A percentile compares a stretch with the other conserved stretches of the same genome.
phyloP scores from a whole-genome alignment of 2,113 vertebrate species.

The Ivindomyrus marchei region DNA sequence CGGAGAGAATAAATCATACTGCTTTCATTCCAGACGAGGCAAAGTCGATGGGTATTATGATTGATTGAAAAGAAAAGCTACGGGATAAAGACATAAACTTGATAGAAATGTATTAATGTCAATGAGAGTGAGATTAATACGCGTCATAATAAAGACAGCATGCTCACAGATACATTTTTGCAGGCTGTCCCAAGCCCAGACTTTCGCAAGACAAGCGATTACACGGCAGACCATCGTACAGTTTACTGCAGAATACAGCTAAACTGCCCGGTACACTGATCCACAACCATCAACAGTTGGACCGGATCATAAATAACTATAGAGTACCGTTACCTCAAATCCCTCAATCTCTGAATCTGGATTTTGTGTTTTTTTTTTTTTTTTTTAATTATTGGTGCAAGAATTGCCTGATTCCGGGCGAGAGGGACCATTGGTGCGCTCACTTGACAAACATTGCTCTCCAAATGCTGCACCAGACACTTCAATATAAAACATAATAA shows the following conservation, averaged over 20 bases:
- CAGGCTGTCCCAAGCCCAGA: conserved; percentile 6
- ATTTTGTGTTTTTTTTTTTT: background rate
- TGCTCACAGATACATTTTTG: background rate
- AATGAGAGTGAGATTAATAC: background rate
- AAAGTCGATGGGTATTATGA: background rate
- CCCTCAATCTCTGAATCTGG: background rate
- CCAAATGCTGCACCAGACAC: background rate
- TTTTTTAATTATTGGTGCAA: background rate
- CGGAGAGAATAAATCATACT: background rate
- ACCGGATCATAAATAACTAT: background rate
- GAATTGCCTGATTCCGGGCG: background rate
- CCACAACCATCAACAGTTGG: conserved; percentile 6
- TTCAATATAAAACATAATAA: background rate
- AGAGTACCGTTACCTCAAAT: background rate
- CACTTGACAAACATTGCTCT: background rate
- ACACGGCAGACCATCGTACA: background rate
- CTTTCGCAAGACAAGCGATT: background rate
- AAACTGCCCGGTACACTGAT: background rate
- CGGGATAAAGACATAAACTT: background rate
- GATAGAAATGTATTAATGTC: background rate
- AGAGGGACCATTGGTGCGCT: background rate
- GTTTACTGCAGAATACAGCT: background rate
- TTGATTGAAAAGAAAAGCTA: background rate
- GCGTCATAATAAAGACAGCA: background rate
- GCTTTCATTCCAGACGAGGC: background rate